phyloP scores from a whole-genome alignment of 1,140 invertebrate genomes.

The Drosophila cardini region DNA sequence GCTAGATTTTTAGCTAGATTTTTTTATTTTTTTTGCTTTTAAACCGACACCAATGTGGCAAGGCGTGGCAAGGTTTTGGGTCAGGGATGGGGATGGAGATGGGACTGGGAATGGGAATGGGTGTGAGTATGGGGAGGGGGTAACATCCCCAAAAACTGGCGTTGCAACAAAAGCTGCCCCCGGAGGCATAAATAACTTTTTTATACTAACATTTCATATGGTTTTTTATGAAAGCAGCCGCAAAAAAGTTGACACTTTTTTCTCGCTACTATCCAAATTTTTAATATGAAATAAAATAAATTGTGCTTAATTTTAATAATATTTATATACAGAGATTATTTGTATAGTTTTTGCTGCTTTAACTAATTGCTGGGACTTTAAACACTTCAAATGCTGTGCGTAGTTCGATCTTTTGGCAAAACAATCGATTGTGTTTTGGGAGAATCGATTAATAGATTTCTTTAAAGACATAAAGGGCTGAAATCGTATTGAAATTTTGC shows the following conservation, averaged over 20 bases:
- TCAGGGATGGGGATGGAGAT: neutral
- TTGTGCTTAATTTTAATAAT: conserved; percentile 64
- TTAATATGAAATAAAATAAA: conserved; percentile 77
- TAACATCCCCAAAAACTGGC: conserved; percentile 37
- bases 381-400: no score
- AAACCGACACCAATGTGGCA: conserved; percentile 13
- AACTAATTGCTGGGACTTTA: conserved; percentile 10
- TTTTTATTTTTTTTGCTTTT: conserved; percentile 2
- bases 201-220: conserved; percentile 50
- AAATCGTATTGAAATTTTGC: no score
- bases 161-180: conserved; percentile 73
- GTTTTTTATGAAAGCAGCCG: conserved; percentile 58
- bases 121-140: no score
- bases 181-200: conserved; percentile 77
- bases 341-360: conserved; percentile 5
- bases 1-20: conserved; percentile 52
- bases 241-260: conserved; percentile 75
- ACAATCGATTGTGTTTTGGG: no score
- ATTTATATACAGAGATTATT: neutral
- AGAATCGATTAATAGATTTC: no score
- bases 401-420: no score
- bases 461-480: no score
- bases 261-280: conserved; percentile 38
- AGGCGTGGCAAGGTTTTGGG: neutral
- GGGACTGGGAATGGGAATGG: conserved; percentile 1